phyloP scores from a whole-genome alignment of 1,140 invertebrate genomes.

The Drosophila willistoni region DNA sequence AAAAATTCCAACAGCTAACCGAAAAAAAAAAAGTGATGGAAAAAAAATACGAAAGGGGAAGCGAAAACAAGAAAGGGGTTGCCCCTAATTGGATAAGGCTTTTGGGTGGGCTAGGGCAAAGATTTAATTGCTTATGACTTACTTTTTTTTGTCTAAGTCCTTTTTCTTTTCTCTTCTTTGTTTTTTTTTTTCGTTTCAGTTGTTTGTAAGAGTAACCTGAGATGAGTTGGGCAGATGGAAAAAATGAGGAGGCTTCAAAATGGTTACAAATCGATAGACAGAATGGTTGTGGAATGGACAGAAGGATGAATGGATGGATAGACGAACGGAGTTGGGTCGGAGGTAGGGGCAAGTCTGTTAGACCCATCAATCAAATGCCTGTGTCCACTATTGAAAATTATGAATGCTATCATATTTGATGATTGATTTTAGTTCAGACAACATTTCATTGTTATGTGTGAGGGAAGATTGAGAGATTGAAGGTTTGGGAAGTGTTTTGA shows the following conservation, averaged over 20 bases:
- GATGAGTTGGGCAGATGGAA: conserved; percentile 4
- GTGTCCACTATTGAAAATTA: conserved; percentile 78
- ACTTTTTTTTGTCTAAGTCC: conserved; percentile 41
- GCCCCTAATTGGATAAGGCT: conserved; percentile 63
- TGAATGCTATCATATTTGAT: conserved; percentile 78
- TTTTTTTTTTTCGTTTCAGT: conserved; percentile 1
- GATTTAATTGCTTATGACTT: conserved; percentile 77
- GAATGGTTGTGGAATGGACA: conserved; percentile 5
- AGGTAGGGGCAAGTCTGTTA: conserved; percentile 14
- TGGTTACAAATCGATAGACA: conserved; percentile 62
- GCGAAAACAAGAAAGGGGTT: conserved; percentile 14
- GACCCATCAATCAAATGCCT: conserved; percentile 68
- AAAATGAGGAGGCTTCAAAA: conserved; percentile 51
- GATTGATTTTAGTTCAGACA: conserved; percentile 67
- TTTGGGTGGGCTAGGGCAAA: conserved; percentile 41
- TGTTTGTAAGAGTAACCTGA: conserved; percentile 47
- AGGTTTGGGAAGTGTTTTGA: not conserved
- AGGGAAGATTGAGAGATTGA: conserved; percentile 2
- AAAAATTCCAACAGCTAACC: conserved; percentile 63
- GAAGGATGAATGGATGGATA: not conserved
- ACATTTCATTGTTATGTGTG: conserved; percentile 28
- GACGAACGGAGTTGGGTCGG: not conserved
- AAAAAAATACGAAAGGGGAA: not conserved
- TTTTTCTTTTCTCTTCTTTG: conserved; percentile 15
- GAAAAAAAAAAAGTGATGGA: conserved; percentile 8